Conservation (phyloP, 2,888 invertebrate genomes). For the Anorthoa munda region DNA sequence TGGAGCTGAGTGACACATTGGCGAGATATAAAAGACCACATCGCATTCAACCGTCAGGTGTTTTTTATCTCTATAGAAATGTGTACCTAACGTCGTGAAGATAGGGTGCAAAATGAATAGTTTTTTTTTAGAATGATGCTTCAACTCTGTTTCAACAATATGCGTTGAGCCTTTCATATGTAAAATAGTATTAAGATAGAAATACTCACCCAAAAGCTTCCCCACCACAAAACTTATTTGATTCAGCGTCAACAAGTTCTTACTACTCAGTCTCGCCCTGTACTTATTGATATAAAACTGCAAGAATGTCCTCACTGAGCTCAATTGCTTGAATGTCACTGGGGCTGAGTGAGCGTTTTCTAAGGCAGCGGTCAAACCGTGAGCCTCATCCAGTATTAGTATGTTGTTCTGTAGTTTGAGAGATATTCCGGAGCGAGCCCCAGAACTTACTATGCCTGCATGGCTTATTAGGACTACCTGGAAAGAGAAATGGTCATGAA, state of each 20-base stretch:
- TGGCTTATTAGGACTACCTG: conserved; percentile 87
- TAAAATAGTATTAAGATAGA: neutral
- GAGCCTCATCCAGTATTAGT: conserved; percentile 98
- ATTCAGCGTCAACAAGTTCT: conserved; percentile 95
- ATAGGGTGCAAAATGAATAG: no score
- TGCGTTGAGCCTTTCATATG: no score
- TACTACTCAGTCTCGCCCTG: conserved; percentile 93
- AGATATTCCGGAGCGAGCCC: conserved; percentile 83
- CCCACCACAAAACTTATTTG: conserved; percentile 95
- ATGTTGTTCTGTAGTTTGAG: conserved; percentile 93
- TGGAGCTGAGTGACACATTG: no score
- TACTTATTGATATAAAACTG: conserved; percentile 94
- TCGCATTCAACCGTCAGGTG: no score
- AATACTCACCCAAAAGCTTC: conserved; percentile 89
- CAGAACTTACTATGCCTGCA: conserved; percentile 86
- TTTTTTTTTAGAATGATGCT: no score
- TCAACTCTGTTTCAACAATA: no score
- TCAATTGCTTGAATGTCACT: conserved; percentile 92
- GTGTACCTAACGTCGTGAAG: no score
- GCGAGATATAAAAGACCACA: no score
- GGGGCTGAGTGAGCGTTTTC: conserved; percentile 96
- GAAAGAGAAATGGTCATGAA: conserved; percentile 36
- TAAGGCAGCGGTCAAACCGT: conserved; percentile 98
- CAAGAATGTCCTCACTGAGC: conserved; percentile 92
- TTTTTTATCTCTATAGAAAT: no score